phyloP scores from a whole-genome alignment of 2,888 invertebrate genomes.

The Tethea ocularis region DNA sequence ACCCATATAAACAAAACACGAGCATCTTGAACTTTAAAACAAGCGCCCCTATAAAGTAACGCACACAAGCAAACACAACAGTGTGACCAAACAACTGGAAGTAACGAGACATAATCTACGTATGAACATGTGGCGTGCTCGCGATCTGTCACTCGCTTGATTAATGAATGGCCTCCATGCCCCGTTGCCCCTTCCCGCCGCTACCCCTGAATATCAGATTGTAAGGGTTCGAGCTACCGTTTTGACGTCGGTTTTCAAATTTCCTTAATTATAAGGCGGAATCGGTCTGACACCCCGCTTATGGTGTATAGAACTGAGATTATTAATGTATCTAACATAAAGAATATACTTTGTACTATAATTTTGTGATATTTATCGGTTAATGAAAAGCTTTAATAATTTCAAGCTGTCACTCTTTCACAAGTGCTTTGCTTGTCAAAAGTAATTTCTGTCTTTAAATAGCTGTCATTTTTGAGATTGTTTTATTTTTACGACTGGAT shows the following conservation, averaged over 20 bases:
- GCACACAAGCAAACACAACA: conserved; percentile 29
- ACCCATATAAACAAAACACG: background rate
- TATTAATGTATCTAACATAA: conserved; percentile 19
- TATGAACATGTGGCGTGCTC: conserved; percentile 55
- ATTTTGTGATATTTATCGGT: background rate
- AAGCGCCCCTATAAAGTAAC: conserved; percentile 19
- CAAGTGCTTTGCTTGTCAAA: background rate
- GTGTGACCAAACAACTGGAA: conserved; percentile 54
- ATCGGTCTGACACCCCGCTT: conserved; percentile 60
- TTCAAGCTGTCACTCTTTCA: background rate
- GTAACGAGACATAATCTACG: conserved; percentile 60
- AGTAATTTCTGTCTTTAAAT: background rate
- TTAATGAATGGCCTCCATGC: conserved; percentile 61
- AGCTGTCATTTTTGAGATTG: background rate
- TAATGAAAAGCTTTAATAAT: background rate
- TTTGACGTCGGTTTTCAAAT: conserved; percentile 72
- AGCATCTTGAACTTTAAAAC: conserved; percentile 5
- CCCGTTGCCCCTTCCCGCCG: conserved; percentile 24
- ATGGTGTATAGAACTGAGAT: conserved; percentile 18
- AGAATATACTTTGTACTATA: background rate
- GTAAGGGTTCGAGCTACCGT: conserved; percentile 41
- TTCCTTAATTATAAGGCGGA: conserved; percentile 76
- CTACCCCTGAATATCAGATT: conserved; percentile 40
- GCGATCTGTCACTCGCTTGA: conserved; percentile 70
- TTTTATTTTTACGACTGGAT: too few relatives aligned